Conservation (phyloP, 1,140 invertebrate genomes). For the Conus betulinus region DNA sequence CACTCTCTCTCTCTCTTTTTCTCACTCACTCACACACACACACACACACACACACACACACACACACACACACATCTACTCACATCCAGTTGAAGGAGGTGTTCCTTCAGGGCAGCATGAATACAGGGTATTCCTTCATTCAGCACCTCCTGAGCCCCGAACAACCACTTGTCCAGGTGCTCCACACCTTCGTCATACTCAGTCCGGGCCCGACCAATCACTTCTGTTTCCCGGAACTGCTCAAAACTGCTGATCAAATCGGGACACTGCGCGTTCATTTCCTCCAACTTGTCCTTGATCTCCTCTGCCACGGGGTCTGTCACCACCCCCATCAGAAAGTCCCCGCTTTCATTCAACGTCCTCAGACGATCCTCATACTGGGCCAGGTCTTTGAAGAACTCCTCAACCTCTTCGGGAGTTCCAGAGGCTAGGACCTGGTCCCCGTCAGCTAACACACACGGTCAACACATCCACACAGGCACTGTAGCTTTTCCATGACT, state of each 20-base stretch:
- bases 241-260: slow-evolving; percentile 70
- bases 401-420: slow-evolving; percentile 53
- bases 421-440: slow-evolving; percentile 80
- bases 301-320: slow-evolving; percentile 86
- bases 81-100: slow-evolving; percentile 87
- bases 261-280: slow-evolving; percentile 86
- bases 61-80: slow-evolving; percentile 40
- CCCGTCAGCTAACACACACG: slow-evolving; percentile 87
- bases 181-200: slow-evolving; percentile 88
- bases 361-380: slow-evolving; percentile 93
- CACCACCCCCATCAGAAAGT: slow-evolving; percentile 91
- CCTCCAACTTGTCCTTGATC: slow-evolving; percentile 84
- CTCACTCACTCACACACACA: neutral
- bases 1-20: too few relatives aligned
- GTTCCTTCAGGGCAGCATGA: slow-evolving; percentile 86
- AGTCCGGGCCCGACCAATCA: slow-evolving; percentile 87
- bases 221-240: slow-evolving; percentile 86
- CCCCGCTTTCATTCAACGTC: slow-evolving; percentile 87
- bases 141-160: slow-evolving; percentile 82
- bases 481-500: slow-evolving; percentile 91
- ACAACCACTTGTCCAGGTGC: slow-evolving; percentile 86
- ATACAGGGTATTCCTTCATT: slow-evolving; percentile 78
- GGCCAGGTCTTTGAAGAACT: slow-evolving; percentile 88
- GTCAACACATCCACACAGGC: slow-evolving; percentile 84
- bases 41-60: neutral